These are phyloP conservation scores for Ellobium chinense DNA, from an alignment of 2,888 invertebrate genomes.

Conservation along the genomic window DNA sequence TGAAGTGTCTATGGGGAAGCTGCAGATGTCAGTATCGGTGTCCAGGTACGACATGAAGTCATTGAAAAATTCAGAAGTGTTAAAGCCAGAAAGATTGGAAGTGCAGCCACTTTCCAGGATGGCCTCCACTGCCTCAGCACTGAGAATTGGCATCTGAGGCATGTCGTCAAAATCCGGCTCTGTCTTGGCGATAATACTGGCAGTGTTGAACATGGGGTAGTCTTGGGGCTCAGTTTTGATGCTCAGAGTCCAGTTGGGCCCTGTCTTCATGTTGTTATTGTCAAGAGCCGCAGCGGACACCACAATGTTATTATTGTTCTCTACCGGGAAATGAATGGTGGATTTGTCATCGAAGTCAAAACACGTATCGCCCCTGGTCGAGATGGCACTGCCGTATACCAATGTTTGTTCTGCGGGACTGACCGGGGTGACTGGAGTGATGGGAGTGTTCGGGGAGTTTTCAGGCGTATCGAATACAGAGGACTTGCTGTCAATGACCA, in stretches of 20 bases:
- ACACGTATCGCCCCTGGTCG: neutral
- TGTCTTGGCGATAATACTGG: conserved; percentile 16
- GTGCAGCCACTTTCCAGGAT: conserved; percentile 7
- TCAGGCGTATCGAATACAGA: conserved; percentile 45
- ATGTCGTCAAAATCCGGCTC: neutral
- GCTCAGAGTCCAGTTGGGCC: conserved; percentile 10
- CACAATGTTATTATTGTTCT: conserved; percentile 11
- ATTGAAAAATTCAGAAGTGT: conserved; percentile 17
- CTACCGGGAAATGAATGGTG: neutral
- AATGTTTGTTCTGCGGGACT: conserved; percentile 16
- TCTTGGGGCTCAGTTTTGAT: conserved; percentile 34
- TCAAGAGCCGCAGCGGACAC: neutral
- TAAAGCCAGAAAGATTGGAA: neutral
- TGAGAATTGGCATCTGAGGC: conserved; percentile 7
- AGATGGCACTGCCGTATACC: neutral
- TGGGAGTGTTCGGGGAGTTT: conserved; percentile 33
- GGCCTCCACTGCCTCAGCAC: conserved; percentile 5
- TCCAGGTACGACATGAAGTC: conserved; percentile 30
- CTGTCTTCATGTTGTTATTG: neutral
- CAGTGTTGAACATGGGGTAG: neutral
- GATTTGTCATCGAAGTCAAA: conserved; percentile 24
- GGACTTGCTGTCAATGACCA: conserved; percentile 12
- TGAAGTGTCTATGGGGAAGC: too few species aligned
- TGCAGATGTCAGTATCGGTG: conserved; percentile 7
- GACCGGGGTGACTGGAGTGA: conserved; percentile 34